Percentiles rank a stretch among this genome's conserved stretches.
Evolutionary conservation across 1,140 invertebrate species (phyloP).

Genomic region (Galleria mellonella): DNA sequence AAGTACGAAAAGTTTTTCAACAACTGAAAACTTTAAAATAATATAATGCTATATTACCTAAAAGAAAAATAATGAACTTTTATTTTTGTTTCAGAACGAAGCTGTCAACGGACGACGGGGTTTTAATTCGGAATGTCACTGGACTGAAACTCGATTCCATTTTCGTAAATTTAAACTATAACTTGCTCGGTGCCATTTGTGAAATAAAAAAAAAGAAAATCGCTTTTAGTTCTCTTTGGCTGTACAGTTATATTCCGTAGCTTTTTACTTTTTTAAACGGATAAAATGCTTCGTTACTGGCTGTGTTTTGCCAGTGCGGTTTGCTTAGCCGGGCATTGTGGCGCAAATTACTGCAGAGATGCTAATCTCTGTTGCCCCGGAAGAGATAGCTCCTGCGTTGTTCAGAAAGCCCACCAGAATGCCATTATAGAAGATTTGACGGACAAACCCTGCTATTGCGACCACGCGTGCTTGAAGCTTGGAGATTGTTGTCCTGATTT

Average conservation of each 20-base stretch:
- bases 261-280: constrained; percentile 1
- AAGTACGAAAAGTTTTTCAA: too few species aligned
- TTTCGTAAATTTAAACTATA: constrained; percentile 1
- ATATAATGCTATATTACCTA: too few species aligned
- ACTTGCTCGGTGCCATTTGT: not conserved
- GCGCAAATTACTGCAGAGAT: constrained; percentile 79
- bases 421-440: constrained; percentile 86
- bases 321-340: constrained; percentile 46
- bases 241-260: not conserved
- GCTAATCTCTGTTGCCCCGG: constrained; percentile 86
- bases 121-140: constrained; percentile 9
- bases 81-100: constrained; percentile 20
- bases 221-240: not conserved
- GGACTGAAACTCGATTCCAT: constrained; percentile 7
- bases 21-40: too few species aligned
- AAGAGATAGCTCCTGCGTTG: constrained; percentile 89
- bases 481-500: constrained; percentile 91
- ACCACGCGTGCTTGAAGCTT: constrained; percentile 90
- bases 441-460: constrained; percentile 92
- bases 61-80: constrained; percentile 1
- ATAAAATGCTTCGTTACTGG: constrained; percentile 52
- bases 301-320: constrained; percentile 47
- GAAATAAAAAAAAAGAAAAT: constrained; percentile 1
- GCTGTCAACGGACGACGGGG: not conserved
- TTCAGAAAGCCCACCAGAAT: constrained; percentile 87